Evolutionary conservation across 2,888 invertebrate genomes (phyloP).

Genomic region (Pterostichus madidus): DNA sequence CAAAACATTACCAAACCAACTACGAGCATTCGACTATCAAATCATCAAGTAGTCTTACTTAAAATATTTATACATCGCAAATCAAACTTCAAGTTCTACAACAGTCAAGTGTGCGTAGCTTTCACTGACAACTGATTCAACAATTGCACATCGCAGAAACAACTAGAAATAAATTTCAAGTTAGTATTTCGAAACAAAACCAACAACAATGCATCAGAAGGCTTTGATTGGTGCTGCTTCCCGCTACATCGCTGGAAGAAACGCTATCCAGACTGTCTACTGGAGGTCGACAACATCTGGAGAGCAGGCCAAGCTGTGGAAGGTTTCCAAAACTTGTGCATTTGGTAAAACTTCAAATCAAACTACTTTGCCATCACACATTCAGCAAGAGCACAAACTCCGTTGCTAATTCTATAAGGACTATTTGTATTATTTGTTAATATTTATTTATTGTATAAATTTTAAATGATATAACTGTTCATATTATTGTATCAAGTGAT

Average conservation of each 20-base stretch:
- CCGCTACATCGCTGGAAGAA: slow-evolving; percentile 85
- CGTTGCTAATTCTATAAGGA: slow-evolving; percentile 38
- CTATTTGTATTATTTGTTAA: slow-evolving; percentile 35
- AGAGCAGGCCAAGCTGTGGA: slow-evolving; percentile 72
- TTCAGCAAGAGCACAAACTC: slow-evolving; percentile 56
- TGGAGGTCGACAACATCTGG: slow-evolving; percentile 80
- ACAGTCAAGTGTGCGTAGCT: neutral
- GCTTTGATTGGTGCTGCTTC: slow-evolving; percentile 85
- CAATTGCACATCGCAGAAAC: slow-evolving; percentile 4
- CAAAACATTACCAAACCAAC: slow-evolving; percentile 42
- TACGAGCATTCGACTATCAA: neutral
- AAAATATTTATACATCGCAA: neutral
- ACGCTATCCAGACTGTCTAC: slow-evolving; percentile 88
- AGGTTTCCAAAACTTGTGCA: slow-evolving; percentile 74
- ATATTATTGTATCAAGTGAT: slow-evolving; percentile 41
- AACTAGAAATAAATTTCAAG: neutral
- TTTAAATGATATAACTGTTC: slow-evolving; percentile 2
- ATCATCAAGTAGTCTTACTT: slow-evolving; percentile 1
- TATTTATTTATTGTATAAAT: slow-evolving; percentile 56
- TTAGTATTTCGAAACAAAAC: neutral
- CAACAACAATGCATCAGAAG: slow-evolving; percentile 74
- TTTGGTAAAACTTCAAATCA: slow-evolving; percentile 69
- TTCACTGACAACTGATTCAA: slow-evolving; percentile 7
- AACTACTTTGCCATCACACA: slow-evolving; percentile 46
- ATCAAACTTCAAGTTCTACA: neutral